Conservation (phyloP, 2,888 invertebrate species). For the Phengaris alcon region DNA sequence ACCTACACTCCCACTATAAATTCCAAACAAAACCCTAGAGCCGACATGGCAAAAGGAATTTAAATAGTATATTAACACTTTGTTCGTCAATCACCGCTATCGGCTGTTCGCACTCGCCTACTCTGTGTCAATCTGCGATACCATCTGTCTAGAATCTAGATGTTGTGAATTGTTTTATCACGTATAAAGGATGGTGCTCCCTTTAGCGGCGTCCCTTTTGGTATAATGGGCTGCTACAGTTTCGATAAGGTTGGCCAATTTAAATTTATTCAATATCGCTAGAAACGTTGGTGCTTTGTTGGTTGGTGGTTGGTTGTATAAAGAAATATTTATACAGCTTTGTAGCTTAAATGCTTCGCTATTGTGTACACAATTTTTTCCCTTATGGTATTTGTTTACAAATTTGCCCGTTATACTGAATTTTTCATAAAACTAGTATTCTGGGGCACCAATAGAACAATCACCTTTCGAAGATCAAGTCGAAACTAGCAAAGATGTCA, state of each 20-base stretch:
- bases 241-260: conserved; percentile 5
- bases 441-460: no score
- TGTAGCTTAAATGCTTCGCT: no score
- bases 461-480: no score
- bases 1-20: no score
- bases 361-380: no score
- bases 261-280: neutral
- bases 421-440: no score
- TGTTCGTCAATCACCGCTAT: conserved; percentile 51
- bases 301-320: no score
- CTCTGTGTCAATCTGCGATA: conserved; percentile 56
- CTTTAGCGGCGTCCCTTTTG: conserved; percentile 8
- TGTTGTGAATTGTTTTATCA: conserved; percentile 32
- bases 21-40: neutral
- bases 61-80: conserved; percentile 49
- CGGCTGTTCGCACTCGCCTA: conserved; percentile 48
- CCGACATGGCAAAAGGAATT: neutral
- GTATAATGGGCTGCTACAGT: conserved; percentile 21
- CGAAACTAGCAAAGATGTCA: no score
- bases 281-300: neutral
- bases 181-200: conserved; percentile 9
- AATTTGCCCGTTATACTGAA: no score
- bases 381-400: no score
- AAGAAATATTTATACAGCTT: no score
- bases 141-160: conserved; percentile 37